Conservation (phyloP, 2,888 invertebrate genomes). For the Eristalinus sepulchralis region DNA sequence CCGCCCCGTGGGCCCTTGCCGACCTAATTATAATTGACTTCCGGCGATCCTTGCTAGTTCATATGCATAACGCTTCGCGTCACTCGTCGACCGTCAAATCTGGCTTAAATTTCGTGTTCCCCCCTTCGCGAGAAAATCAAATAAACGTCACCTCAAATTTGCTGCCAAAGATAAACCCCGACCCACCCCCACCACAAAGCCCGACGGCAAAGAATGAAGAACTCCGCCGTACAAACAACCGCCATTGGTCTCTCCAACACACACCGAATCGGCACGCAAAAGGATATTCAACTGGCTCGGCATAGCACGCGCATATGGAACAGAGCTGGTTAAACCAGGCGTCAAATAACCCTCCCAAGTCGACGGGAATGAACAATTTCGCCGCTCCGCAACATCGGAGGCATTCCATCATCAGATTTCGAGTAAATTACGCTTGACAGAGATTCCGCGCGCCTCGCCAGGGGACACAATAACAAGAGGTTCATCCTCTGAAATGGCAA, state of each 20-base stretch:
- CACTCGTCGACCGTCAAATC: not conserved
- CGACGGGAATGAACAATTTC: not conserved
- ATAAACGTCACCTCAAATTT: conserved; percentile 35
- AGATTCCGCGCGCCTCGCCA: conserved; percentile 48
- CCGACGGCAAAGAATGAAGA: not conserved
- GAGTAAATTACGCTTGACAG: conserved; percentile 65
- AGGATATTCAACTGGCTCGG: conserved; percentile 29
- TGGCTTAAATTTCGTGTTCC: not conserved
- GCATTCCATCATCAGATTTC: conserved; percentile 62
- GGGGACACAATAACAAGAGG: conserved; percentile 56
- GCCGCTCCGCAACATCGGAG: conserved; percentile 20
- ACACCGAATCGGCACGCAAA: not conserved
- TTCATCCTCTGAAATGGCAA: conserved; percentile 38
- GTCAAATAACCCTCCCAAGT: conserved; percentile 41
- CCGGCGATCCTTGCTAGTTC: not conserved
- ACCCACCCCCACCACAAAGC: too few relatives aligned
- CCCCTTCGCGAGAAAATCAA: conserved; percentile 22
- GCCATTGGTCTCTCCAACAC: conserved; percentile 1
- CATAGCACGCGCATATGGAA: conserved; percentile 50
- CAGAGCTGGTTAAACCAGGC: conserved; percentile 46
- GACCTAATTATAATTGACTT: not conserved
- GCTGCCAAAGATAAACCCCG: conserved; percentile 41
- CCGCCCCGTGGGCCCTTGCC: not conserved
- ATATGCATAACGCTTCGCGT: not conserved
- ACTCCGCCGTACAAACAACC: not conserved